Percentiles rank a stretch among this genome's conserved stretches.
Evolutionary conservation across 2,797 vertebrate species (phyloP).

Genomic region (Arrhamphus sclerolepis): DNA sequence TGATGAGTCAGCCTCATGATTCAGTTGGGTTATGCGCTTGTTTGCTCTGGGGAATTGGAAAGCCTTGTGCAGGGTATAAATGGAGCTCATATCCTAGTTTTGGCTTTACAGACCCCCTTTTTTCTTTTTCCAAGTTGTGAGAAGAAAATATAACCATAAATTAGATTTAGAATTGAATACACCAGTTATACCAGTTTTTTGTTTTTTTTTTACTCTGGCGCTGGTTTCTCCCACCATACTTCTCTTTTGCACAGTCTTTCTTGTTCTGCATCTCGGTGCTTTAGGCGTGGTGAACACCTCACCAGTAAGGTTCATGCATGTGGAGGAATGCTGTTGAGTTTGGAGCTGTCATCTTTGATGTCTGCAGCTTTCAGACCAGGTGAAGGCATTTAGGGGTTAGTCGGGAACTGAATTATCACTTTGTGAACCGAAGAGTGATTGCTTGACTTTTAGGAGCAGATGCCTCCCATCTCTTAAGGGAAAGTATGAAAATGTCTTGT

Average conservation of each 20-base stretch:
- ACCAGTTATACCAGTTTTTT: too few species aligned
- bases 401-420: slow-evolving; percentile 14
- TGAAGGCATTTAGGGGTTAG: slow-evolving; percentile 27
- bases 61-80: slow-evolving; percentile 13
- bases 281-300: slow-evolving; percentile 37
- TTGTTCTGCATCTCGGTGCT: slow-evolving; percentile 5
- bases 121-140: background rate
- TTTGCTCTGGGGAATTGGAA: slow-evolving; percentile 13
- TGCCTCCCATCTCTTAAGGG: slow-evolving; percentile 9
- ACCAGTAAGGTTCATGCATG: slow-evolving; percentile 34
- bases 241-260: slow-evolving; percentile 9
- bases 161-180: background rate
- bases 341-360: slow-evolving; percentile 23
- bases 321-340: slow-evolving; percentile 53
- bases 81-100: background rate
- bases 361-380: slow-evolving; percentile 17
- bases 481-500: slow-evolving; percentile 26
- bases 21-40: slow-evolving; percentile 34
- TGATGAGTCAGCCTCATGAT: slow-evolving; percentile 57
- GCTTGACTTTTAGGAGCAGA: slow-evolving; percentile 1
- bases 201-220: too few species aligned
- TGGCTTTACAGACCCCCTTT: background rate
- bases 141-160: background rate
- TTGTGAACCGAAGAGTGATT: slow-evolving; percentile 12
- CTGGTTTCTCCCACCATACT: background rate